Evolutionary conservation across 1,140 invertebrate genomes (phyloP).

Genomic region (Patella vulgata): DNA sequence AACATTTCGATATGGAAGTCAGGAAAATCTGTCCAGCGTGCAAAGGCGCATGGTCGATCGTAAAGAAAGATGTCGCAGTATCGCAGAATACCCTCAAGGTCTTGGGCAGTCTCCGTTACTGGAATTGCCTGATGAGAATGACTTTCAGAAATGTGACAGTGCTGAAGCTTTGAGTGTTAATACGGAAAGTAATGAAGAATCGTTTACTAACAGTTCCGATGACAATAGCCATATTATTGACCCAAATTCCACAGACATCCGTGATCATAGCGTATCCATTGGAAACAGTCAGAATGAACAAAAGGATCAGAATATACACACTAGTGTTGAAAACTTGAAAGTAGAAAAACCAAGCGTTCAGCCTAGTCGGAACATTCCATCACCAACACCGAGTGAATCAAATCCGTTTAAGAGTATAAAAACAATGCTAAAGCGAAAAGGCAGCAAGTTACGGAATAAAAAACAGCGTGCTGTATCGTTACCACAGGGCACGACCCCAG

Average conservation of each 20-base stretch:
- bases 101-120: conserved; percentile 17
- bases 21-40: conserved; percentile 41
- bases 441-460: conserved; percentile 44
- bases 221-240: conserved; percentile 7
- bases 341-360: neutral
- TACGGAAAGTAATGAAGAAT: conserved; percentile 19
- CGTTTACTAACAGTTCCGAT: conserved; percentile 16
- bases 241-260: conserved; percentile 3
- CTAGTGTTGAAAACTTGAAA: neutral
- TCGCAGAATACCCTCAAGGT: conserved; percentile 26
- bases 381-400: conserved; percentile 25
- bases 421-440: conserved; percentile 44
- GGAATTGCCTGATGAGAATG: conserved; percentile 23
- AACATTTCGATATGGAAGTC: conserved; percentile 36
- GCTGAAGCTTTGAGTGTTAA: conserved; percentile 6
- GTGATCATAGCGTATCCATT: conserved; percentile 1
- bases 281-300: neutral
- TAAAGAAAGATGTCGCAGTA: conserved; percentile 26
- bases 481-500: conserved; percentile 21
- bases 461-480: conserved; percentile 36
- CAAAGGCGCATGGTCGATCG: conserved; percentile 2
- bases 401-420: conserved; percentile 51
- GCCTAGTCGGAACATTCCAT: neutral
- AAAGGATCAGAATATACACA: neutral
- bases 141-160: conserved; percentile 5